phyloP scores from a whole-genome alignment of 1,140 invertebrate species.

The Brachionus sp. region DNA sequence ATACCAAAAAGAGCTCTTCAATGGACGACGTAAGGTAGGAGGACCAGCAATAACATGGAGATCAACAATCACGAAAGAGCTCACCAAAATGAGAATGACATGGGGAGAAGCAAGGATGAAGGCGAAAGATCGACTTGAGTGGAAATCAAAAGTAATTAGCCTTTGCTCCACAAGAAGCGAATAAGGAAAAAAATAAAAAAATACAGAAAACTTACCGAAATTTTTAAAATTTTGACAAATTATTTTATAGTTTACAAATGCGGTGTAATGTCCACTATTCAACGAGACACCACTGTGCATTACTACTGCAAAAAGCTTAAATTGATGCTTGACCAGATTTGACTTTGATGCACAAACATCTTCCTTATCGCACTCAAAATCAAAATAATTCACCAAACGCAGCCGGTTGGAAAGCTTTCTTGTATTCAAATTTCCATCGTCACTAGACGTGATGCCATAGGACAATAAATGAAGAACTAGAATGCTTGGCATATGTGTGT shows the following conservation, averaged over 20 bases:
- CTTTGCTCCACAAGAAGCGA: too few relatives aligned
- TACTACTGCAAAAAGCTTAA: not conserved
- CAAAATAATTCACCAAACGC: slow-evolving; percentile 2
- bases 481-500: slow-evolving; percentile 23
- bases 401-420: not conserved
- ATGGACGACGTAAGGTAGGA: too few relatives aligned
- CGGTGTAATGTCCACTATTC: slow-evolving; percentile 31
- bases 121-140: too few relatives aligned
- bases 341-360: not conserved
- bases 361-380: not conserved
- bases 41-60: too few relatives aligned
- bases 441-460: slow-evolving; percentile 18
- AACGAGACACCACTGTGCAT: slow-evolving; percentile 33
- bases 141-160: too few relatives aligned
- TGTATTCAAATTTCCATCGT: slow-evolving; percentile 33
- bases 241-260: slow-evolving; percentile 28
- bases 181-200: too few relatives aligned
- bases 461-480: slow-evolving; percentile 25
- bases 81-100: too few relatives aligned
- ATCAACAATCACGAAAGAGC: too few relatives aligned
- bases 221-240: not conserved
- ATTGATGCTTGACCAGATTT: not conserved
- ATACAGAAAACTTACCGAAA: too few relatives aligned
- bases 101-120: too few relatives aligned
- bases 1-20: too few relatives aligned